Base-by-base conservation (phyloP, 2,888 invertebrate genomes). In the Scaptomyza caliginosa region DNA sequence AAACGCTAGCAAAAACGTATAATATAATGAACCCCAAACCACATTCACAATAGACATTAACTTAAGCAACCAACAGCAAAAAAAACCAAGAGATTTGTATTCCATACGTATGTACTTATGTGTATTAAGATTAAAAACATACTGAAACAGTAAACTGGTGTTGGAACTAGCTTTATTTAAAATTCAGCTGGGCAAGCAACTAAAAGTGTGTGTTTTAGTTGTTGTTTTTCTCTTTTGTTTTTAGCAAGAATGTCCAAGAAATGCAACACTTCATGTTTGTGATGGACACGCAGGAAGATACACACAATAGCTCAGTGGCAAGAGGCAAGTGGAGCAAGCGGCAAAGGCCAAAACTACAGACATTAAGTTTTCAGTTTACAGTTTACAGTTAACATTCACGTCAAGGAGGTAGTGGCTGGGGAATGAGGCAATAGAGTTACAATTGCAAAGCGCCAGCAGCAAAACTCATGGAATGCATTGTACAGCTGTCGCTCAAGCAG, bases 281-380 rank as follows among this genome's bases (percentile, higher is more conserved):
- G 82, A 76, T 76, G 79, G 82, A 73, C 67, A 72, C 40, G 67
- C 64, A 36, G 17, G 38, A 38, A 49, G 46, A 57, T 46, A 59
- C 57, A 67, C 52, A 70, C 55, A 54, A 17, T 45, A n/a, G 19
- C 19, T 45, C 5, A n/a, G 17, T 3, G 8, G 45, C 2, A 39
- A 60, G 54, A 28, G 8, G 19, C 3, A 16, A 39, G 59, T 48
- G 62, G 56, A 51, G 43, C 74, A 56, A 51, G 51, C 21, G 45
- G 28, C 38, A 50, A 62, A 36, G 65, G 69, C 58, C 48, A 62
- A 56, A 16, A 57, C 69, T 77, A 62, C 74, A 68, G 68, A 67
- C 71, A 75, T 76, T 77, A 80, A 80, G 66, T 80, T 77, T 79
- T 71, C 74, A 68, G 58, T 67, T 64, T 70, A 74, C 67, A 73